Conservation (phyloP, 1,140 invertebrate species). For the Diprion similis region DNA sequence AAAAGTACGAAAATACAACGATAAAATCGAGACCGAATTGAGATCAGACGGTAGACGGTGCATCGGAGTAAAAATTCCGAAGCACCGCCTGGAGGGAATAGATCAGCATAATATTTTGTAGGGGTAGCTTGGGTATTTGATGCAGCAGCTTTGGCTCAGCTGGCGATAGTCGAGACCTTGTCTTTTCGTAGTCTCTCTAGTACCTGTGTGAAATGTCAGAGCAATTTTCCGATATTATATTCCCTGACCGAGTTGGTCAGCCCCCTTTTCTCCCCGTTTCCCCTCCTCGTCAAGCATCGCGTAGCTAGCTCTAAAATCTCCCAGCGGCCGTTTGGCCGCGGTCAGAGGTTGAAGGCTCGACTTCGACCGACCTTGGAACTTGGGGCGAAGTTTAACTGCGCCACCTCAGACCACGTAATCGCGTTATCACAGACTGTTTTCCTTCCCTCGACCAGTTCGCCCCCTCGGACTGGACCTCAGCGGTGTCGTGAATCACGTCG, state of each 20-base stretch:
- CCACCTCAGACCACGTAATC: constrained; percentile 25
- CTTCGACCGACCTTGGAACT: background rate
- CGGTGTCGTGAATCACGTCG: constrained; percentile 76
- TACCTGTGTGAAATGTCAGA: background rate
- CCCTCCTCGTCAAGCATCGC: background rate
- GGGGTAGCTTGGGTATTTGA: too few relatives aligned
- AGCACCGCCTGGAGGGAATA: too few relatives aligned
- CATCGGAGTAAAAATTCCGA: too few relatives aligned
- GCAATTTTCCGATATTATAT: constrained; percentile 18
- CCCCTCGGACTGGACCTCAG: constrained; percentile 77
- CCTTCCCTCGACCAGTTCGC: constrained; percentile 67
- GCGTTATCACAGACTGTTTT: constrained; percentile 47
- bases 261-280: constrained; percentile 17
- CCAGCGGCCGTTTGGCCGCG: constrained; percentile 1
- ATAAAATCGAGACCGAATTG: too few relatives aligned
- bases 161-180: too few relatives aligned
- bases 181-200: background rate
- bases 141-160: too few relatives aligned
- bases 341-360: background rate
- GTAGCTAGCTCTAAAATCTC: background rate
- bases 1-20: too few relatives aligned
- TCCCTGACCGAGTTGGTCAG: background rate
- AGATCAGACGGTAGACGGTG: too few relatives aligned
- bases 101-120: too few relatives aligned
- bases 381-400: background rate